Percentiles rank a stretch among this genome's conserved stretches.
Evolutionary conservation across 2,113 vertebrate species (phyloP).

Genomic region (Vireo altiloquus): DNA sequence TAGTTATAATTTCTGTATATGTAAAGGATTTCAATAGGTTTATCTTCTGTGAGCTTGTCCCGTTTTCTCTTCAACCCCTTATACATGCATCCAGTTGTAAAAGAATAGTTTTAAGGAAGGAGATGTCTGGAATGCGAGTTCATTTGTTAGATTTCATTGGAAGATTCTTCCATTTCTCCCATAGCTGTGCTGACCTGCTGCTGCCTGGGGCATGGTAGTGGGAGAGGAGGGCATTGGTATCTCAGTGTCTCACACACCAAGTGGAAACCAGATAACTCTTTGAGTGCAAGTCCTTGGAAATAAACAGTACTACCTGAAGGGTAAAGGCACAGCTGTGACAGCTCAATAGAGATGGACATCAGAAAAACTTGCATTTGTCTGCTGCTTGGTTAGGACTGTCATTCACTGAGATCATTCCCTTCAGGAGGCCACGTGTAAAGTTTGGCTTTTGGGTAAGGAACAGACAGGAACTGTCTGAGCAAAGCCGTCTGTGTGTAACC

Average conservation of each 20-base stretch:
- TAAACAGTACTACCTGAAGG: neutral
- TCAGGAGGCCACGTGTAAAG: neutral
- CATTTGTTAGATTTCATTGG: neutral
- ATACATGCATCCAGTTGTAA: neutral
- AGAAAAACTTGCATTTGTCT: neutral
- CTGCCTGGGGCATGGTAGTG: neutral
- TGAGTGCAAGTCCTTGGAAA: neutral
- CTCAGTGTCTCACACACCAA: neutral
- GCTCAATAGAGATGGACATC: neutral
- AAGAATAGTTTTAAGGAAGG: neutral
- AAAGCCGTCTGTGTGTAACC: neutral
- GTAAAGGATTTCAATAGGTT: neutral
- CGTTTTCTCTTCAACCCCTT: neutral
- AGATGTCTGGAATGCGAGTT: neutral
- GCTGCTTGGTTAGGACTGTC: neutral
- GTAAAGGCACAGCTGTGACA: neutral
- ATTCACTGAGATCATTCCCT: neutral
- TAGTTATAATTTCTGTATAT: neutral
- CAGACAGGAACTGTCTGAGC: neutral
- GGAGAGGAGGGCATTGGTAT: neutral
- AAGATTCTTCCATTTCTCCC: neutral
- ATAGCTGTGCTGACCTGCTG: neutral
- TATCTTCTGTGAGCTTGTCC: neutral
- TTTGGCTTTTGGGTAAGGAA: neutral
- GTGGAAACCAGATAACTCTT: neutral